phyloP scores from a whole-genome alignment of 2,888 invertebrate genomes.

The Sphecodes monilicornis region DNA sequence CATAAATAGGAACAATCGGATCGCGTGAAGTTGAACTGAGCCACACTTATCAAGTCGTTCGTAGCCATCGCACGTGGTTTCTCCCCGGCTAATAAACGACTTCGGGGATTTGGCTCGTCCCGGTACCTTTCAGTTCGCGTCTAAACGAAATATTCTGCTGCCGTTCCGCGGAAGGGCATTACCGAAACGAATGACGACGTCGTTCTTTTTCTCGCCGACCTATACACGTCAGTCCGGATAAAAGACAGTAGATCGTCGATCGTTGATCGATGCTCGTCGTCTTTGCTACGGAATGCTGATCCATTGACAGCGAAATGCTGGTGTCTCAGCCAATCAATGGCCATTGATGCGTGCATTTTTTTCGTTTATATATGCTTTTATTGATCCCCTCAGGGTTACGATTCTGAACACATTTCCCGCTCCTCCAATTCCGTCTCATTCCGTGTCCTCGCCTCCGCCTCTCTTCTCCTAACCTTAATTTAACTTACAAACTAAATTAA shows the following conservation, averaged over 20 bases:
- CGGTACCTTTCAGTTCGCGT: conserved; percentile 41
- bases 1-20: conserved; percentile 16
- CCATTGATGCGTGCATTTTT: neutral
- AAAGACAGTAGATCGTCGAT: conserved; percentile 22
- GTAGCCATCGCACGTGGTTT: conserved; percentile 52
- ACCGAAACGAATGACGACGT: conserved; percentile 49
- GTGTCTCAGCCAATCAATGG: conserved; percentile 32
- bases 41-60: conserved; percentile 47
- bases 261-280: conserved; percentile 33
- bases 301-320: conserved; percentile 25
- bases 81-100: conserved; percentile 68
- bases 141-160: conserved; percentile 46
- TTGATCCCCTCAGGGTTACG: no score
- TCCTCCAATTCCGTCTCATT: no score
- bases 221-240: conserved; percentile 27
- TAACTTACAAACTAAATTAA: no score
- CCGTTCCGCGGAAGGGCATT: conserved; percentile 44
- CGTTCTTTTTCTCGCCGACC: conserved; percentile 22
- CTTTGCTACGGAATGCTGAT: conserved; percentile 3
- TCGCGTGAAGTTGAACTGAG: conserved; percentile 19
- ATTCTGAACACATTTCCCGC: no score
- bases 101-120: conserved; percentile 65
- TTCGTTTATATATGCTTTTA: no score
- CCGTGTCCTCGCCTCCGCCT: no score
- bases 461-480: no score